Conservation (phyloP, 2,888 invertebrate species). For the Alentia gelatinosa region DNA sequence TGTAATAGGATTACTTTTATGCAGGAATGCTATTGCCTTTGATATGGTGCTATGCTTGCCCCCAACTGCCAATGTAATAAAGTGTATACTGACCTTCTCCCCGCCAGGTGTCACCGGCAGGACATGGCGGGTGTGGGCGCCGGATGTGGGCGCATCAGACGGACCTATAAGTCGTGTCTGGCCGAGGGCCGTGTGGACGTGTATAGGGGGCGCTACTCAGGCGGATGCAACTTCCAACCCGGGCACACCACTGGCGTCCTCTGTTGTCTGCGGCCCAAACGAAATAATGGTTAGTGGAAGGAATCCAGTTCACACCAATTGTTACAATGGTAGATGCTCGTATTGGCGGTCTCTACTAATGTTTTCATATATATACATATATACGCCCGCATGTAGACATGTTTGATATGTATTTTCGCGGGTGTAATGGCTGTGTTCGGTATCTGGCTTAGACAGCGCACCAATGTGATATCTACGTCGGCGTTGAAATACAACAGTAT, state of each 20-base stretch:
- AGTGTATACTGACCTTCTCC: constrained; percentile 41
- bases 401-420: neutral
- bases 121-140: constrained; percentile 77
- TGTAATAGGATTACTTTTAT: too few relatives aligned
- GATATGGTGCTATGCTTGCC: too few relatives aligned
- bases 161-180: constrained; percentile 72
- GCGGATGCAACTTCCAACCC: constrained; percentile 73
- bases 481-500: too few relatives aligned
- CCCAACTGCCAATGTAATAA: too few relatives aligned
- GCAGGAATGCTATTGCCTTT: too few relatives aligned
- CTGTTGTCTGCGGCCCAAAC: constrained; percentile 69
- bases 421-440: neutral
- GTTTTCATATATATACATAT: too few relatives aligned
- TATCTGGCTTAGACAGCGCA: too few relatives aligned
- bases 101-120: constrained; percentile 72
- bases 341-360: too few relatives aligned
- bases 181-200: constrained; percentile 77
- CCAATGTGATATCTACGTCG: too few relatives aligned
- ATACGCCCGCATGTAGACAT: too few relatives aligned
- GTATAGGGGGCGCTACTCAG: constrained; percentile 67
- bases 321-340: too few relatives aligned
- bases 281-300: neutral
- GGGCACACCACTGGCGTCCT: constrained; percentile 75
- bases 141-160: constrained; percentile 71
- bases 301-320: too few relatives aligned